Percentiles rank a stretch among this genome's conserved stretches.
Evolutionary conservation across 2,113 vertebrate species (phyloP).

Genomic region (Lophochroa leadbeateri): DNA sequence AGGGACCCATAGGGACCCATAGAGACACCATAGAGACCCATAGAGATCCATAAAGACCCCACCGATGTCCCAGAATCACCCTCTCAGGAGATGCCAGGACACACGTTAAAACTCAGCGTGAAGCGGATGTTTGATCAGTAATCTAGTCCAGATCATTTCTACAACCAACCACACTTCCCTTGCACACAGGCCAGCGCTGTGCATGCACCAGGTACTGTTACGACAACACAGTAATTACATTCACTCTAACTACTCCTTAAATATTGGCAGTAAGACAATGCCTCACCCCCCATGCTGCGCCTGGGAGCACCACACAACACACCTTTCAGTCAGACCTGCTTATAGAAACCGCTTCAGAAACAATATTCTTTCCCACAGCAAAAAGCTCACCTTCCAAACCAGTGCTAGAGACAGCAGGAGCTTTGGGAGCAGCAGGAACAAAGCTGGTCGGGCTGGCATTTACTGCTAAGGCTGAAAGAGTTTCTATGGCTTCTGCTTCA

Average conservation of each 20-base stretch:
- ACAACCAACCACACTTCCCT: background rate
- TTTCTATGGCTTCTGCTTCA: conserved; percentile 70
- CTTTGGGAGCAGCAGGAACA: background rate
- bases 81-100: background rate
- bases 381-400: conserved; percentile 19
- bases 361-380: background rate
- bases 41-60: too few relatives aligned
- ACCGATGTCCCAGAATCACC: background rate
- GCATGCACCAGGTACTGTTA: fast-evolving
- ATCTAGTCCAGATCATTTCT: background rate
- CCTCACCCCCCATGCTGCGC: background rate
- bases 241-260: background rate
- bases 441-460: background rate
- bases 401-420: background rate
- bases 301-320: background rate
- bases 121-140: background rate
- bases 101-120: fast-evolving
- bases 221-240: background rate
- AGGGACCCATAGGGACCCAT: too few relatives aligned
- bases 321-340: background rate
- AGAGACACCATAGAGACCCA: too few relatives aligned
- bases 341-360: background rate
- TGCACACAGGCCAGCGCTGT: background rate
- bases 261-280: background rate
- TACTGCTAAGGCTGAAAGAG: background rate